Conservation (phyloP, 2,113 vertebrate genomes). For the Diphyllodes magnificus region DNA sequence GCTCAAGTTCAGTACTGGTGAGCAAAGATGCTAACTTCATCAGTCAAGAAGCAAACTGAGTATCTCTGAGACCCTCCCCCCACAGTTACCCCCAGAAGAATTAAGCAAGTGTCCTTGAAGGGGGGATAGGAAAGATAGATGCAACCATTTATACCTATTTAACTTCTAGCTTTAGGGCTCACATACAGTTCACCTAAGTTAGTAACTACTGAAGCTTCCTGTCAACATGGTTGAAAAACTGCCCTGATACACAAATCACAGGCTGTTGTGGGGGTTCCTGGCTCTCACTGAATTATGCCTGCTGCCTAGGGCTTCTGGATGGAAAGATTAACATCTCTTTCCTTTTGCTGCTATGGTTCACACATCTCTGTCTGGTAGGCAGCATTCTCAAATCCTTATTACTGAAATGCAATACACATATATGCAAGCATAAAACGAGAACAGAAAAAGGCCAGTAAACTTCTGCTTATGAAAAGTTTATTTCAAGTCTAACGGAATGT, state of each 20-base stretch:
- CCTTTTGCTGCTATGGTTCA: background rate
- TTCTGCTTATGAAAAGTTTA: background rate
- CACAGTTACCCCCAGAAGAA: fast-evolving
- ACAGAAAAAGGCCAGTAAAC: background rate
- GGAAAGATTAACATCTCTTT: background rate
- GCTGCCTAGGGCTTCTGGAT: background rate
- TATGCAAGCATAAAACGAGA: background rate
- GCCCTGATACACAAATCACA: background rate
- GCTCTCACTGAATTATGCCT: background rate
- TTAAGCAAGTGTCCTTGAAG: background rate
- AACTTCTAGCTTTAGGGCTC: background rate
- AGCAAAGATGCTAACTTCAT: background rate
- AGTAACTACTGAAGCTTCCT: background rate
- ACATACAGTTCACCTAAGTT: background rate
- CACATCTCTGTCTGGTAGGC: background rate
- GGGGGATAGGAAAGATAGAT: background rate
- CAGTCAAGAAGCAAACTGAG: background rate
- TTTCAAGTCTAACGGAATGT: background rate
- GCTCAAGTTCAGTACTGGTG: background rate
- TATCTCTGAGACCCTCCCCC: background rate
- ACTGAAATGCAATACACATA: background rate
- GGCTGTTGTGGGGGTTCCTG: background rate
- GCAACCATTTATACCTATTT: background rate
- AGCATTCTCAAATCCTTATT: background rate
- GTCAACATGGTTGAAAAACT: background rate